Evolutionary conservation across 2,888 invertebrate species (phyloP), one percentile per base, ranked within the genome.

Genomic region (Synanthedon vespiformis): DNA sequence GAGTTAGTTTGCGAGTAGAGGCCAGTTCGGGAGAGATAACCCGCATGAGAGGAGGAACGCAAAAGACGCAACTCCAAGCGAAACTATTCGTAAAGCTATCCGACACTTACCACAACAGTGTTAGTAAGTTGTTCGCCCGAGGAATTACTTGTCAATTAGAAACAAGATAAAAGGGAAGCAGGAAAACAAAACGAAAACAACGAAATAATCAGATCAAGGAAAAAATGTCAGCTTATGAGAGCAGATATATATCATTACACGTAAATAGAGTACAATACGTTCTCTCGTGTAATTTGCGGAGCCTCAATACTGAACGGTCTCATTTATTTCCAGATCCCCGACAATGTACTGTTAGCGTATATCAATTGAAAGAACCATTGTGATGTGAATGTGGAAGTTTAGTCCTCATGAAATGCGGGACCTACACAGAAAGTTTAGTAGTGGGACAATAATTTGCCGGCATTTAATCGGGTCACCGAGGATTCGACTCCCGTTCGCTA

Each of bases 31-130:
- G 34, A 49, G 53, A 52, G 59, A 61, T 58, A 56, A 55, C 59
- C 55, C 59, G 53, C 57, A 60, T 58, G 49, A 4, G n/a, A 16
- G 48, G 57, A 58, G 55, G 55, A 57, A 56, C 56, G 52, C 54
- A 61, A 58, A 59, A 59, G 53, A 55, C 52, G 40, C 57, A 70
- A 65, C 58, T 70, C 57, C 58, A 55, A 50, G 57, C 54, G 54
- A 55, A 62, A 67, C 67, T 70, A 68, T 67, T 61, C 59, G 53
- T 53, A 53, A 67, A 67, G 64, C 61, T 60, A 62, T 70, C 63
- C 58, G 58, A 65, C 63, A 53, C 53, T 53, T 53, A 27, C 40
- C 12, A 27, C 13, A 50, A 34, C 50, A 34, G 50, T 40, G 50
- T 40, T 22, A 44, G 16, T 48, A 48, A 48, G 16, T 48, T 48